A percentile compares a stretch with the other conserved stretches of the same genome.
Evolutionary conservation across 1,140 invertebrate species (phyloP).

Genomic region (Musca vetustissima): DNA sequence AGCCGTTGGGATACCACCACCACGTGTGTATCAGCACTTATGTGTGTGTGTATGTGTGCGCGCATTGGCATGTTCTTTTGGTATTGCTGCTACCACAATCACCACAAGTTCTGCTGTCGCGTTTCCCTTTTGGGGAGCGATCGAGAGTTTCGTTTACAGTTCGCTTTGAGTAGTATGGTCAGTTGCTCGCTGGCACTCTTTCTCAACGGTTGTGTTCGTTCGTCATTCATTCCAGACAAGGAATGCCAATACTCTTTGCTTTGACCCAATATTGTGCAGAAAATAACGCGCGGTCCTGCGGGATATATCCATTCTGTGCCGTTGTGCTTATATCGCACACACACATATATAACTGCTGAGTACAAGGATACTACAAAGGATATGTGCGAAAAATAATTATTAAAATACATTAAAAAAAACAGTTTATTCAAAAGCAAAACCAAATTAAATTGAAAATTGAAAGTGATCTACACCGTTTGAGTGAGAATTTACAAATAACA

Average conservation of each 20-base stretch:
- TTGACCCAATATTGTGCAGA: not conserved
- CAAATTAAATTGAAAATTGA: no score
- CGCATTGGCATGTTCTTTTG: not conserved
- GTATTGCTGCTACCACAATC: not conserved
- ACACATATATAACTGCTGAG: no score
- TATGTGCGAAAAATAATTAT: no score
- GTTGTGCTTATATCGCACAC: no score
- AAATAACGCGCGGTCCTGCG: not conserved
- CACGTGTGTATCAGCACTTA: no score
- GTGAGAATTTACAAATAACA: no score
- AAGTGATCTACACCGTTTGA: no score
- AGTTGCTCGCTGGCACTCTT: constrained; percentile 32
- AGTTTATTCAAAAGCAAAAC: no score
- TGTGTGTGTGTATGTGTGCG: not conserved
- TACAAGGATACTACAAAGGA: no score
- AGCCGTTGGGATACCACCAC: no score
- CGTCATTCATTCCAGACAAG: constrained; percentile 6
- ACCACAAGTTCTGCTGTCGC: not conserved
- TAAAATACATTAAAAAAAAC: no score
- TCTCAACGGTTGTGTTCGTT: constrained; percentile 28
- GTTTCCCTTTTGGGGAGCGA: constrained; percentile 19
- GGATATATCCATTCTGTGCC: no score
- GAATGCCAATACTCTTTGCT: not conserved
- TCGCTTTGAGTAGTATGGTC: constrained; percentile 9
- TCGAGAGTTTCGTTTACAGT: constrained; percentile 25